These are phyloP conservation scores for Stramonita haemastoma DNA, from an alignment of 2,888 invertebrate genomes.

Conservation along the genomic window DNA sequence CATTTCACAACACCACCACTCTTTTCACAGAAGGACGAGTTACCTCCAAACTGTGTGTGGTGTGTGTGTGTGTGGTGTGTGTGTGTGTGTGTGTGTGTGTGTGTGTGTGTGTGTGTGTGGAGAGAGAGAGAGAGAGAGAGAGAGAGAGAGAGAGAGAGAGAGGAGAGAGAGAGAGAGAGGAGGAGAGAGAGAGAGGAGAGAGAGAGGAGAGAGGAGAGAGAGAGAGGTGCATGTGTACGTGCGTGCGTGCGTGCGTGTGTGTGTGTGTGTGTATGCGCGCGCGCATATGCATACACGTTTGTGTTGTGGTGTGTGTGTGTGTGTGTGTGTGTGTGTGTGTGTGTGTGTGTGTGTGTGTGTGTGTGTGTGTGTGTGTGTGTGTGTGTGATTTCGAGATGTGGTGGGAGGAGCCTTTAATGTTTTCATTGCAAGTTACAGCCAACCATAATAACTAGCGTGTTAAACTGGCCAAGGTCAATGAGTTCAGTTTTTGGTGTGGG, in stretches of 20 bases:
- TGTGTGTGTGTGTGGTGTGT: conserved; percentile 3
- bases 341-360: conserved; percentile 20
- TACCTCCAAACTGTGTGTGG: background rate
- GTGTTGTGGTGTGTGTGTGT: background rate
- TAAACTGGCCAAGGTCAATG: too few species aligned
- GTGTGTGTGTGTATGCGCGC: background rate
- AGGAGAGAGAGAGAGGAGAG: background rate
- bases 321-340: conserved; percentile 7
- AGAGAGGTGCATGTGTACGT: background rate
- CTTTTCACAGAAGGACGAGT: too few species aligned
- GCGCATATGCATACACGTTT: background rate
- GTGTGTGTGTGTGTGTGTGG: conserved; percentile 17
- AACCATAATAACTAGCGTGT: too few species aligned
- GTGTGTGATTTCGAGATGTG: background rate
- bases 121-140: background rate
- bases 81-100: conserved; percentile 20
- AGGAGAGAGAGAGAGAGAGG: background rate
- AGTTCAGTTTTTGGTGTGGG: too few species aligned
- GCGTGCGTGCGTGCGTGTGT: background rate
- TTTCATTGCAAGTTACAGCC: too few species aligned
- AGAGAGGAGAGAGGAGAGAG: background rate
- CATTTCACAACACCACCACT: too few species aligned
- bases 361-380: conserved; percentile 17
- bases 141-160: background rate
- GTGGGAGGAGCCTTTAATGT: too few species aligned